These are phyloP conservation scores for Leptura quadrifasciata DNA, from an alignment of 2,888 invertebrate species.

Conservation along the genomic window DNA sequence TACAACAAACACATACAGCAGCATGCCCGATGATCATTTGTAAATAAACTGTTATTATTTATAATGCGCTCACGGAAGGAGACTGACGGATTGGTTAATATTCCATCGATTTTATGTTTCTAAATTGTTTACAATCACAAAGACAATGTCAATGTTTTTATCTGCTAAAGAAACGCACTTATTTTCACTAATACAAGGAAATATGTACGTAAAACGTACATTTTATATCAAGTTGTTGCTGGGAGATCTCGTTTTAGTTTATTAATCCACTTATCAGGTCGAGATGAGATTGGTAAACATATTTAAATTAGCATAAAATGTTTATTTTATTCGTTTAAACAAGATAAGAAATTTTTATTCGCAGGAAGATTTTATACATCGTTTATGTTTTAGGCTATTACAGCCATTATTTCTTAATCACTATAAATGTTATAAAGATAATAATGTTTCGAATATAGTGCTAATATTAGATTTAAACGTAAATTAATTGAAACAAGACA, in stretches of 20 bases:
- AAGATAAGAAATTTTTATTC: neutral
- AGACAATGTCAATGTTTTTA: conserved; percentile 26
- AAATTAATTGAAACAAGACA: neutral
- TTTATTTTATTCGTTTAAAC: conserved; percentile 18
- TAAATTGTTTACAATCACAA: conserved; percentile 27
- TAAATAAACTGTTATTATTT: conserved; percentile 21
- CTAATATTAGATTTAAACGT: no score
- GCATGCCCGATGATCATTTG: conserved; percentile 31
- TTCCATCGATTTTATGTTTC: conserved; percentile 27
- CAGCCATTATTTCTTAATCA: neutral
- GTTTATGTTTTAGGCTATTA: neutral
- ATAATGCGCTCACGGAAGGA: conserved; percentile 28
- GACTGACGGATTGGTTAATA: conserved; percentile 29
- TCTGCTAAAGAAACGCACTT: conserved; percentile 6
- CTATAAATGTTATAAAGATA: no score
- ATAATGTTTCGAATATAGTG: neutral
- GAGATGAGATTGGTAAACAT: conserved; percentile 34
- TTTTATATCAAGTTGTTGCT: neutral
- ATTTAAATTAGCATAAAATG: conserved; percentile 2
- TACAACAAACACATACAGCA: conserved; percentile 25
- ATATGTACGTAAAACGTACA: conserved; percentile 8
- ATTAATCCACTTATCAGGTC: conserved; percentile 26
- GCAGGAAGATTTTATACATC: conserved; percentile 6
- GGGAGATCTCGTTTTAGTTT: conserved; percentile 23
- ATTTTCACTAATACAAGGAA: neutral